phyloP scores from a whole-genome alignment of 2,113 vertebrate species.

The Arvicanthis niloticus region DNA sequence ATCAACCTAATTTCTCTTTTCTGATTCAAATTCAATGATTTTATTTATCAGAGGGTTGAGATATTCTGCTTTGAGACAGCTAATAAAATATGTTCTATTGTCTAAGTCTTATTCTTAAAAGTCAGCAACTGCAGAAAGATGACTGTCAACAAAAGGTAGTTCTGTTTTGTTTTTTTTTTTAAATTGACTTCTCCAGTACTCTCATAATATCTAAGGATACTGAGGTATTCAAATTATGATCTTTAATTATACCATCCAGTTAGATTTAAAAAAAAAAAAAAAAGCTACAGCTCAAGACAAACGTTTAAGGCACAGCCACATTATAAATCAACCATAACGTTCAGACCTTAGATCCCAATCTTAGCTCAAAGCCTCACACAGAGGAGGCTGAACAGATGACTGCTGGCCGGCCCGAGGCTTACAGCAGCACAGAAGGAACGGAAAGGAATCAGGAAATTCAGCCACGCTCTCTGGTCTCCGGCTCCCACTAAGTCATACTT shows the following conservation, averaged over 20 bases:
- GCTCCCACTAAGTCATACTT: neutral
- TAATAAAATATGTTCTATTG: neutral
- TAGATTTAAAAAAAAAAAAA: neutral
- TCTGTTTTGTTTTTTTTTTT: too few species aligned
- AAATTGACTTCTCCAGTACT: neutral
- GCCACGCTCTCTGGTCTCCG: neutral
- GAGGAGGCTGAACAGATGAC: neutral
- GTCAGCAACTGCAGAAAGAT: conserved; percentile 29
- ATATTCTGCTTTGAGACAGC: neutral
- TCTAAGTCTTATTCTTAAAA: conserved; percentile 52
- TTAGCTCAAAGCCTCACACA: neutral
- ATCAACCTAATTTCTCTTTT: conserved; percentile 33
- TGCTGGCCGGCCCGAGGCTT: neutral
- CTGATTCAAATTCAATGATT: conserved; percentile 23
- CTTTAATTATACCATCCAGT: conserved; percentile 3
- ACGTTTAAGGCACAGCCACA: neutral
- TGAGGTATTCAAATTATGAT: conserved; percentile 5
- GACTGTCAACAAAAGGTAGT: conserved; percentile 18
- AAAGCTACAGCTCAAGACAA: neutral
- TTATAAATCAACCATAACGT: neutral
- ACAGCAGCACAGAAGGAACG: neutral
- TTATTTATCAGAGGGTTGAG: conserved; percentile 33
- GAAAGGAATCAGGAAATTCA: neutral
- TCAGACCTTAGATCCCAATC: neutral
- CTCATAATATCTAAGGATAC: conserved; percentile 25